A percentile compares a stretch with the other conserved stretches of the same genome.
Conservation (phyloP, 2,113 vertebrate species). For the Brachyistius frenatus region DNA sequence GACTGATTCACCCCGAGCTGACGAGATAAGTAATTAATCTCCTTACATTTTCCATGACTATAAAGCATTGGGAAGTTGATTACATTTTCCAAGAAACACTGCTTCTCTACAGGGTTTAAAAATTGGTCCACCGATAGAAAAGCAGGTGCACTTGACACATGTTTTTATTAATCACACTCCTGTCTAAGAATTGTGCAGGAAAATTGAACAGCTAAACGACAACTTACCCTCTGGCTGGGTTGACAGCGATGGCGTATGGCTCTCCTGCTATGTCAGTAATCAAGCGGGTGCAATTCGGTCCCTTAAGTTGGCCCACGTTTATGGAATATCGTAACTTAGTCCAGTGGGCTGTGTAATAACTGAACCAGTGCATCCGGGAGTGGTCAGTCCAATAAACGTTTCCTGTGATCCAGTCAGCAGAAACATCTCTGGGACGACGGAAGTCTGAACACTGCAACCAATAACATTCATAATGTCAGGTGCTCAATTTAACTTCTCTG, state of each 20-base stretch:
- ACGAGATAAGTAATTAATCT: neutral
- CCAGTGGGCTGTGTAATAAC: conserved; percentile 99
- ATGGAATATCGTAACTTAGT: conserved; percentile 97
- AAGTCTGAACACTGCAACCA: conserved; percentile 93
- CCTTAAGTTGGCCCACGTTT: conserved; percentile 95
- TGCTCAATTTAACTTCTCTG: neutral
- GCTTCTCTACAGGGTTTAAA: neutral
- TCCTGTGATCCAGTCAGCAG: conserved; percentile 97
- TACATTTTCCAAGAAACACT: neutral
- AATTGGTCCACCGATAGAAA: neutral
- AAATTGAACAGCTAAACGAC: neutral
- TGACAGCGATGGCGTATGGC: conserved; percentile 95
- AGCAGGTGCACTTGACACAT: neutral
- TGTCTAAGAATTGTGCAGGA: neutral
- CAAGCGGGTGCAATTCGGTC: conserved; percentile 95
- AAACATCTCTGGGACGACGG: conserved; percentile 93
- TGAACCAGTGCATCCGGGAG: conserved; percentile 99
- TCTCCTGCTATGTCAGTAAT: conserved; percentile 97
- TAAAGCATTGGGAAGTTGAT: neutral
- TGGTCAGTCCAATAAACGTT: conserved; percentile 99
- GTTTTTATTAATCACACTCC: neutral
- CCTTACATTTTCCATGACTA: neutral
- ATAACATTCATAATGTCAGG: conserved; percentile 36
- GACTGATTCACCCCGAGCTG: neutral
- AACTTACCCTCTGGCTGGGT: conserved; percentile 92